Conservation (phyloP, 2,888 invertebrate genomes). For the Tineola bisselliella region DNA sequence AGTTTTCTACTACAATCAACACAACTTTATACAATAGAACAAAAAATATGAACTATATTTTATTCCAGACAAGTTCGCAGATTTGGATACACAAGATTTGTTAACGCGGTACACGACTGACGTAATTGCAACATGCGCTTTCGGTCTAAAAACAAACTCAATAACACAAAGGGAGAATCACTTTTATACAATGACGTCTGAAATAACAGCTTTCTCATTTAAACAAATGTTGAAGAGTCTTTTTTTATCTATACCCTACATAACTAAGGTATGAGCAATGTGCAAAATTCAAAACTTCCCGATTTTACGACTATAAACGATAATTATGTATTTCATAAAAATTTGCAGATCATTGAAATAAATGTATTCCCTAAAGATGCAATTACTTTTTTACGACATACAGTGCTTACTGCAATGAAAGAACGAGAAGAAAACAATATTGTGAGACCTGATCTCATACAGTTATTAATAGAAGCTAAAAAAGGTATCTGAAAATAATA, state of each 20-base stretch:
- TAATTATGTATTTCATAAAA: too few species aligned
- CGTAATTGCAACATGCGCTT: slow-evolving; percentile 62
- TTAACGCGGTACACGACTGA: slow-evolving; percentile 58
- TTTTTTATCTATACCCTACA: background rate
- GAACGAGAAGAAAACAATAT: slow-evolving; percentile 37
- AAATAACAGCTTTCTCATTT: slow-evolving; percentile 35
- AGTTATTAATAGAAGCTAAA: slow-evolving; percentile 63
- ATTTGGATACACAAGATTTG: slow-evolving; percentile 48
- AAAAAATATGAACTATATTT: background rate
- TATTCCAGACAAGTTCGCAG: slow-evolving; percentile 25
- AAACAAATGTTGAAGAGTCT: slow-evolving; percentile 12
- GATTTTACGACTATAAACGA: too few species aligned
- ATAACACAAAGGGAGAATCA: slow-evolving; percentile 55
- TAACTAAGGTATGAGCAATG: slow-evolving; percentile 2
- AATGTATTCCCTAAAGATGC: background rate
- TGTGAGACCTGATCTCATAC: slow-evolving; percentile 63
- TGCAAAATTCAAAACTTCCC: background rate
- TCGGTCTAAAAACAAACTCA: slow-evolving; percentile 65
- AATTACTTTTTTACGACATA: slow-evolving; percentile 32
- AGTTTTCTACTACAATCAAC: background rate
- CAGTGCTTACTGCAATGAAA: slow-evolving; percentile 43
- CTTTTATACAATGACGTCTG: slow-evolving; percentile 63
- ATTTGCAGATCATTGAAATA: slow-evolving; percentile 1
- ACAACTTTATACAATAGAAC: background rate
- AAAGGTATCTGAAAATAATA: slow-evolving; percentile 34